Evolutionary conservation across 2,113 vertebrate species (phyloP).

Genomic region (Cinclus mexicanus): DNA sequence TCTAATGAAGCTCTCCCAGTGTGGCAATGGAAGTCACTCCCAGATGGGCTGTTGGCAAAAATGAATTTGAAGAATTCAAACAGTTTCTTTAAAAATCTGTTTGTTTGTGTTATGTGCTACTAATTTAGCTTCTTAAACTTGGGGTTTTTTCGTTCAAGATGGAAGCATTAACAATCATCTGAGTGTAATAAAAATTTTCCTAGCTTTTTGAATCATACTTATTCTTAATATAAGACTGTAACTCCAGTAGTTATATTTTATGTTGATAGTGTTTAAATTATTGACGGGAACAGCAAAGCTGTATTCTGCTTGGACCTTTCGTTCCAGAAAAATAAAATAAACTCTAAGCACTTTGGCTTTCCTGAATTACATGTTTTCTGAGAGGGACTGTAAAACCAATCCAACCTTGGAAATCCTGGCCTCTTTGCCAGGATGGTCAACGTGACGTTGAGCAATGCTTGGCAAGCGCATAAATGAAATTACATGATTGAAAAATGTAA

Average conservation of each 20-base stretch:
- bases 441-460: neutral
- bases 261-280: conserved; percentile 32
- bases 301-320: neutral
- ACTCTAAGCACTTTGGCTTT: neutral
- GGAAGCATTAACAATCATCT: neutral
- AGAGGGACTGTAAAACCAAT: neutral
- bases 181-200: neutral
- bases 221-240: conserved; percentile 13
- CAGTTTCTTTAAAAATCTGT: neutral
- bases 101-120: neutral
- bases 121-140: neutral
- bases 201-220: neutral
- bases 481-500: neutral
- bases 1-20: neutral
- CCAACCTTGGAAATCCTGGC: neutral
- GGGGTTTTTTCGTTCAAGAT: neutral
- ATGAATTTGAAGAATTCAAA: neutral
- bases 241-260: conserved; percentile 19
- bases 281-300: neutral
- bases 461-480: neutral
- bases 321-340: neutral
- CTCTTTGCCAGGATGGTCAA: neutral
- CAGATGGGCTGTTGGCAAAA: neutral
- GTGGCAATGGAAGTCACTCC: neutral
- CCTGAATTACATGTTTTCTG: neutral